Conservation (phyloP, 30 jellyfish, hydroid and myxozoan species). For the Hydractinia echinata region DNA sequence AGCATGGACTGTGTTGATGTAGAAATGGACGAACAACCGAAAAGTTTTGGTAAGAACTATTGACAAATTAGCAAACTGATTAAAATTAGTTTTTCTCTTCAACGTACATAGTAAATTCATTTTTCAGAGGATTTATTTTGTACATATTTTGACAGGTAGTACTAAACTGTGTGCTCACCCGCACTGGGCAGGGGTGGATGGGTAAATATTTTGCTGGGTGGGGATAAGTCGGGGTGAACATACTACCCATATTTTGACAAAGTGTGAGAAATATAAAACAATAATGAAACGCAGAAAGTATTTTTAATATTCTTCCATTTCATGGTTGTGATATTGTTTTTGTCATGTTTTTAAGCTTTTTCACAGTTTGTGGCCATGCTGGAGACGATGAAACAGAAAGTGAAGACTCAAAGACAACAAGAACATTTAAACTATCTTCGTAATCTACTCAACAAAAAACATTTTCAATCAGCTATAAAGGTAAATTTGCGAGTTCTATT, state of each 20-base stretch:
- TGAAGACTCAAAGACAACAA: conserved; percentile 45
- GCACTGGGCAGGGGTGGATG: no score
- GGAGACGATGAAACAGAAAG: conserved; percentile 62
- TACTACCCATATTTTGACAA: no score
- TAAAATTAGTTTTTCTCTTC: no score
- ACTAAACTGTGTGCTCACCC: no score
- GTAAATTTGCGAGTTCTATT: conserved; percentile 28
- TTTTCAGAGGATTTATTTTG: no score
- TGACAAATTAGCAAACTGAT: no score
- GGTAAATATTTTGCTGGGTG: no score
- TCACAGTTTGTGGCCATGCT: conserved; percentile 78
- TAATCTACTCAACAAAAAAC: conserved; percentile 56
- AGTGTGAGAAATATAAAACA: no score
- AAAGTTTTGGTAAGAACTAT: conserved; percentile 22
- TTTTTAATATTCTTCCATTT: neutral
- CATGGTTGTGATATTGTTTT: neutral
- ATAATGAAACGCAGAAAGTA: no score
- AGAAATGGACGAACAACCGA: conserved; percentile 14
- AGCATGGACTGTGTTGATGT: conserved; percentile 1
- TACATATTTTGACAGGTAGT: no score
- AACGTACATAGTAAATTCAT: no score
- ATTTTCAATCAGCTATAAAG: conserved; percentile 69
- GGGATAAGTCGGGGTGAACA: no score
- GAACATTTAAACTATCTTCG: conserved; percentile 54
- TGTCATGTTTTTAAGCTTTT: conserved; percentile 41